Base-by-base conservation (phyloP, 1,140 invertebrate species). In the Drosophila pallidifrons region DNA sequence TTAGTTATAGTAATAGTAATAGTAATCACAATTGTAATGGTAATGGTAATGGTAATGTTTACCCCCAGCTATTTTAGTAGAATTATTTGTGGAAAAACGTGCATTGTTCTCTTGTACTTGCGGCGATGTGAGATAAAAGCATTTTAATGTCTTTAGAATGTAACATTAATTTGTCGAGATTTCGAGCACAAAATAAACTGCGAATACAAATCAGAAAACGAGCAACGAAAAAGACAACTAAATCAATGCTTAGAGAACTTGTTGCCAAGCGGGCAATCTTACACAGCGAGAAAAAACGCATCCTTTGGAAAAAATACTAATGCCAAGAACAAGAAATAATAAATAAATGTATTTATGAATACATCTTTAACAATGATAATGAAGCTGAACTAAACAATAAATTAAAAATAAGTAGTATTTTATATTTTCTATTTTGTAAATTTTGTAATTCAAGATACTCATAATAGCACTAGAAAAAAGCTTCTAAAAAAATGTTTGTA, bases 121-220 rank as follows among this genome's bases (percentile, higher is more conserved):
- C 47, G 46, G 30, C 45, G 75, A 73, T 82, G 81, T 68, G 41
- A 80, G 82, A 85, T 86, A 85, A 78, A 77, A 75, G 82, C 52
- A 60, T 61, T 71, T 81, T 81, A 86, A 86, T 86, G 81, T 86
- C 70, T 86, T 85, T 86, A 81, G 82, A 86, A 81, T 75, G 78
- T 69, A 68, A 47, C 70, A 69, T 68, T 78, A 75, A 71, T 25
- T 60, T 38, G 51, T 20, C 16, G 52, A 25, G 8, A 46, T 28
- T 51, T 28, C 20, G 49, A 10, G 35, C 7, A 38, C n/a, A 41
- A 66, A 45, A 45, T 45, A 32, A 32, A 32, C 32, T 52, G 8
- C 30, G 32, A 47, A 49, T 6, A 38, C 60, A 32, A 13, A 30
- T 41, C 15, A 38, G 32, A 57, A 8, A 10, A 20, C 1, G 32